A percentile compares a stretch with the other conserved stretches of the same genome.
Conservation (phyloP, 2,888 invertebrate species). For the Alsophila aescularia region DNA sequence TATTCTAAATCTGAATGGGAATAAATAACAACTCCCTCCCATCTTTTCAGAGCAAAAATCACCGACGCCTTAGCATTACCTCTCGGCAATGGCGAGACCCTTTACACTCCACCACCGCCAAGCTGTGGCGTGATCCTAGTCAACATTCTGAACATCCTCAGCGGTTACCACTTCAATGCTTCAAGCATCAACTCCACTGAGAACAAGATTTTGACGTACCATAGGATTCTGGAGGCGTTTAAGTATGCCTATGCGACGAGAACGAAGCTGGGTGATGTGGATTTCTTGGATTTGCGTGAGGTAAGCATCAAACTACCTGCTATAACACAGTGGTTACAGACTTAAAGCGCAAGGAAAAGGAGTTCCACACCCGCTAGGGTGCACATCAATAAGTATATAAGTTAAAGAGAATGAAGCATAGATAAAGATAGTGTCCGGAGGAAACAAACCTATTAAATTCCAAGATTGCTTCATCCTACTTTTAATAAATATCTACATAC, state of each 20-base stretch:
- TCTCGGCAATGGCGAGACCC: conserved; percentile 85
- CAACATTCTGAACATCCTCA: conserved; percentile 92
- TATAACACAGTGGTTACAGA: too few species aligned
- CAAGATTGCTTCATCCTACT: too few species aligned
- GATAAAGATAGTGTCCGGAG: too few species aligned
- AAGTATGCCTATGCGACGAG: conserved; percentile 96
- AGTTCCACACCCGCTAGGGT: too few species aligned
- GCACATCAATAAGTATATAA: too few species aligned
- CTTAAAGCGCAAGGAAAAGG: too few species aligned
- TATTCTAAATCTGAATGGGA: too few species aligned
- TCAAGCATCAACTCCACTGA: conserved; percentile 81
- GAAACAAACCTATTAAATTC: too few species aligned
- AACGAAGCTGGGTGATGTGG: conserved; percentile 92
- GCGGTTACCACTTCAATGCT: conserved; percentile 86
- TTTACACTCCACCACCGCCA: conserved; percentile 93
- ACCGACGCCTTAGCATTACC: conserved; percentile 84
- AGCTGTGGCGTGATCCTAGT: conserved; percentile 92
- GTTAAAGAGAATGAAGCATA: too few species aligned
- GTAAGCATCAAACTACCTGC: conserved; percentile 66
- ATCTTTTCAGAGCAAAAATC: conserved; percentile 84
- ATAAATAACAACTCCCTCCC: too few species aligned
- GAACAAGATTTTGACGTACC: conserved; percentile 88
- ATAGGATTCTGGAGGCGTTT: conserved; percentile 94
- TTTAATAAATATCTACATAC: too few species aligned
- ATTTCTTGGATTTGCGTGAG: conserved; percentile 88